Percentiles rank a stretch among this genome's conserved stretches.
Evolutionary conservation across 2,797 vertebrate genomes (phyloP).

Genomic region (Nyctibius grandis): DNA sequence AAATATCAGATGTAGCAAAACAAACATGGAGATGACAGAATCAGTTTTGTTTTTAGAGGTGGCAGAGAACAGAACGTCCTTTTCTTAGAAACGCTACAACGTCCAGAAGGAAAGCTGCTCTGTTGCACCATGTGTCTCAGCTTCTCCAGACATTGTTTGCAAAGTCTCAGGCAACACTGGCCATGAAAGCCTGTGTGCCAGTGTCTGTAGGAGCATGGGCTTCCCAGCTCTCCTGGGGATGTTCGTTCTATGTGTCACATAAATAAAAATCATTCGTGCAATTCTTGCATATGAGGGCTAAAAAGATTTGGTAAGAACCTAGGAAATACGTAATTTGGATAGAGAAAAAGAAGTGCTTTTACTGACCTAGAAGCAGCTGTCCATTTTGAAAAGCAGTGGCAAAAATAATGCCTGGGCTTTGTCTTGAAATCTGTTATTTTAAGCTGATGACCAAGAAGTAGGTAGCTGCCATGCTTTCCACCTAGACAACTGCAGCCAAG

Average conservation of each 20-base stretch:
- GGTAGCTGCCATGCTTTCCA: background rate
- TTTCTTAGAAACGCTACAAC: background rate
- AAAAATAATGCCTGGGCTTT: background rate
- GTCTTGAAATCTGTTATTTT: background rate
- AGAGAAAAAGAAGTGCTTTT: background rate
- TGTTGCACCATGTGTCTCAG: background rate
- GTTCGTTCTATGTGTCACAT: accelerated
- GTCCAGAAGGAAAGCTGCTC: background rate
- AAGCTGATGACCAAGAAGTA: background rate
- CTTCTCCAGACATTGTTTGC: background rate
- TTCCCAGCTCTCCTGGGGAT: background rate
- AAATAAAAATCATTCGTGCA: background rate
- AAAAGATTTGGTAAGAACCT: background rate
- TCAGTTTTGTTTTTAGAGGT: constrained; percentile 33
- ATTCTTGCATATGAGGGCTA: background rate
- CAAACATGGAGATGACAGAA: constrained; percentile 12
- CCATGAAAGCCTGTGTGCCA: background rate
- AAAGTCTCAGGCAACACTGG: background rate
- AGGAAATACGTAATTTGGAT: background rate
- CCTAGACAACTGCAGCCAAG: background rate
- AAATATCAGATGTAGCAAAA: constrained; percentile 40
- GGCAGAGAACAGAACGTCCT: background rate
- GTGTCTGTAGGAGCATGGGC: background rate
- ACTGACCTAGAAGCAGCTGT: background rate
- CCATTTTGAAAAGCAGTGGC: background rate